phyloP scores from a whole-genome alignment of 1,140 invertebrate species.

The Fopius arisanus region DNA sequence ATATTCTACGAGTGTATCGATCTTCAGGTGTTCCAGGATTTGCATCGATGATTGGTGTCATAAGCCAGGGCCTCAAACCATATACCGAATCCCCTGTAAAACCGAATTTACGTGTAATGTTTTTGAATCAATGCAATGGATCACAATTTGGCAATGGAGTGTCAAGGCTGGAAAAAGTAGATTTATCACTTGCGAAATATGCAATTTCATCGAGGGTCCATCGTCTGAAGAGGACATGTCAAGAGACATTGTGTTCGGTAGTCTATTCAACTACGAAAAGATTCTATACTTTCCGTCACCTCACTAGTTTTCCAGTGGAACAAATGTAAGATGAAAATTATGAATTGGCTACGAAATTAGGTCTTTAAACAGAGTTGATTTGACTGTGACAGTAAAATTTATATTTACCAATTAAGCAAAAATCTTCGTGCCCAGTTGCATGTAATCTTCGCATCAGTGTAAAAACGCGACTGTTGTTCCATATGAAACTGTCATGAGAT shows the following conservation, averaged over 20 bases:
- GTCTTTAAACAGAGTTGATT: neutral
- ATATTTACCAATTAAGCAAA: conserved; percentile 20
- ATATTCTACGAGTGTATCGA: conserved; percentile 43
- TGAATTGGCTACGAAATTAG: neutral
- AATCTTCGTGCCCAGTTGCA: neutral
- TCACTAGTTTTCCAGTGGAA: too few relatives aligned
- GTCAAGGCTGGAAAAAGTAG: too few relatives aligned
- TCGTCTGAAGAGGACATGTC: too few relatives aligned
- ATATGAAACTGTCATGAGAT: conserved; percentile 36
- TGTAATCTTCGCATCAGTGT: conserved; percentile 11
- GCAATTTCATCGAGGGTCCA: too few relatives aligned
- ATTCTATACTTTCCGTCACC: too few relatives aligned
- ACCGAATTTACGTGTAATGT: too few relatives aligned
- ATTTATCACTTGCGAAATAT: too few relatives aligned
- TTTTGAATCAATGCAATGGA: too few relatives aligned
- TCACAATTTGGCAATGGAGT: too few relatives aligned
- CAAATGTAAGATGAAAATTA: too few relatives aligned
- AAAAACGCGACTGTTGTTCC: conserved; percentile 29
- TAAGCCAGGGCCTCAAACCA: conserved; percentile 51
- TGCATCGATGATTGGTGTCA: conserved; percentile 47
- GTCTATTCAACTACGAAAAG: too few relatives aligned
- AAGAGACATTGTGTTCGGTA: too few relatives aligned
- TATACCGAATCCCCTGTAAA: conserved; percentile 54
- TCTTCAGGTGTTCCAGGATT: conserved; percentile 35
- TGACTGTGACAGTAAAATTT: neutral